A percentile compares a stretch with the other conserved stretches of the same genome.
These are phyloP conservation scores for Pavo muticus DNA, from an alignment of 2,113 vertebrate genomes.

Conservation along the genomic window DNA sequence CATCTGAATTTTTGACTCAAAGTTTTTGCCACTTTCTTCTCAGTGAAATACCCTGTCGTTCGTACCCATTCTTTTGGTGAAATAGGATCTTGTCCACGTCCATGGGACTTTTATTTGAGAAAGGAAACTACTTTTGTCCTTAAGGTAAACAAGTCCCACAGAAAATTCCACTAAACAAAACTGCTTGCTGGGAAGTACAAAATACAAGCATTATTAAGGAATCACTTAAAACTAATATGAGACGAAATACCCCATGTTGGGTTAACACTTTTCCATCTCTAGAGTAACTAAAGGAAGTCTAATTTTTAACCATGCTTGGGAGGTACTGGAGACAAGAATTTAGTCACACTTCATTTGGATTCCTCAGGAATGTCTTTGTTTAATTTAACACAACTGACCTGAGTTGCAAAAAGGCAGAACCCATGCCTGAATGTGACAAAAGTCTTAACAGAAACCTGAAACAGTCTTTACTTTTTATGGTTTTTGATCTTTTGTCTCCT, in stretches of 20 bases:
- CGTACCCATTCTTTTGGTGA: not conserved
- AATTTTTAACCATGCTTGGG: conserved; percentile 75
- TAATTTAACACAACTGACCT: conserved; percentile 68
- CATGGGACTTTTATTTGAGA: not conserved
- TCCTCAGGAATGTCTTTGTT: conserved; percentile 76
- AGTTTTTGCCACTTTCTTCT: conserved; percentile 30
- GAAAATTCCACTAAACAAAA: not conserved
- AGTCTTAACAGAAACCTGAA: conserved; percentile 68
- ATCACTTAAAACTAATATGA: conserved; percentile 49
- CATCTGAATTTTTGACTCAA: conserved; percentile 39
- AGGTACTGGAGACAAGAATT: conserved; percentile 71
- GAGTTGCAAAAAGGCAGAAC: conserved; percentile 37
- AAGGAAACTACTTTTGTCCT: not conserved
- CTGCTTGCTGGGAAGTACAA: conserved; percentile 69
- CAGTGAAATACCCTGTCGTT: conserved; percentile 1
- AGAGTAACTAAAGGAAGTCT: conserved; percentile 50
- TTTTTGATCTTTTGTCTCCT: conserved; percentile 37
- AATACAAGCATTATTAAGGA: conserved; percentile 59
- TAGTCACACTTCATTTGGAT: conserved; percentile 75
- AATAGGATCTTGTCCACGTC: not conserved
- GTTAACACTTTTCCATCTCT: conserved; percentile 40
- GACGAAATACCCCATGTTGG: conserved; percentile 59
- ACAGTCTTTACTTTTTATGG: conserved; percentile 41
- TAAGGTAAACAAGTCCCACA: not conserved
- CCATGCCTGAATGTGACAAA: conserved; percentile 63